Evolutionary conservation across 2,113 vertebrate species (phyloP), one percentile per base, ranked within the genome.

Genomic region (Megaceryle torquata): DNA sequence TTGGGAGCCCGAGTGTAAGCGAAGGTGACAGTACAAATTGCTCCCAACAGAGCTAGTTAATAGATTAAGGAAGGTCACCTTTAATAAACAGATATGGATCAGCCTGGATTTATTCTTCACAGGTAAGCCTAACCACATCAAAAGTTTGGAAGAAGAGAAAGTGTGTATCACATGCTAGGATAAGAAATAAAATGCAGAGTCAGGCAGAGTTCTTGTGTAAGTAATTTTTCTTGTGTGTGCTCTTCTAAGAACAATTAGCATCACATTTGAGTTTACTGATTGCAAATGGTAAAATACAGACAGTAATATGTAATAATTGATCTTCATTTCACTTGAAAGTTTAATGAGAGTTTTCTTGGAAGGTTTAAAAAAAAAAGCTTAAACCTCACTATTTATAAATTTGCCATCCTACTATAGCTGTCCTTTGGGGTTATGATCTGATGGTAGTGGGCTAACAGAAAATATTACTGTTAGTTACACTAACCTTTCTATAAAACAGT

Each of bases 381-480:
- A 5, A 17, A 50, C 20, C 68, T 90, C 0, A 1, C 13, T 88
- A 29, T 59, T 86, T 76, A 41, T 9, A 24, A 4, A 43, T 89
- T n/a, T 80, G 3, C 28, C 8, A 1, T 60, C 35, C 83, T 76
- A 15, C 60, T 60, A 6, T 31, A 35, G 21, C 24, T 89, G n/a
- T 72, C 37, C 19, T 88, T 44, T 75, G 35, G 43, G 15, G 11
- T 88, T 56, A 6, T 56, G 97, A 97, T 98, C 96, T 59, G 95
- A 97, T 79, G 59, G 97, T 33, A 98, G 97, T 97, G 97, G 96
- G 82, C 86, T 68, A 70, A 35, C 76, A 94, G 93, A 97, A 95
- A 82, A 93, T 89, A 94, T 89, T 91, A 85, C 89, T 78, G 72
- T 93, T 97, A 98, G 97, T 94, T 46, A 92, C 86, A 80, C 86